These are phyloP conservation scores for Caretta caretta DNA, from an alignment of 2,113 vertebrate species.

Conservation along the genomic window DNA sequence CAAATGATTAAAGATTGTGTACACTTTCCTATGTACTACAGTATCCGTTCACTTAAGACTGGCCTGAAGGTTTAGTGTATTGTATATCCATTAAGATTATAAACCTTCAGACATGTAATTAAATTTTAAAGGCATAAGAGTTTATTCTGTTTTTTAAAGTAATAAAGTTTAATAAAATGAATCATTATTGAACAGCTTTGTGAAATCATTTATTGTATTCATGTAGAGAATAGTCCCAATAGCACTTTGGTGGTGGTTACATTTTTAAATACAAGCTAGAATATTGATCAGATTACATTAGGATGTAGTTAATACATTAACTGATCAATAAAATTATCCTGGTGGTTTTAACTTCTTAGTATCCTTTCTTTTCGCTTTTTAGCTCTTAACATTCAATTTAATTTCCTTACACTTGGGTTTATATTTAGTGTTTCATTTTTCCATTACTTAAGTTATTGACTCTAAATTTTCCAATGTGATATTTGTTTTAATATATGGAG, in stretches of 20 bases:
- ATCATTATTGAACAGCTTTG: background rate
- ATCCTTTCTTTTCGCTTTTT: background rate
- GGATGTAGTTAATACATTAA: background rate
- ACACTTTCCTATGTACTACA: background rate
- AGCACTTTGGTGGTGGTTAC: background rate
- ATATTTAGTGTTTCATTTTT: background rate
- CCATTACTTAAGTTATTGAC: background rate
- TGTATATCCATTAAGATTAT: background rate
- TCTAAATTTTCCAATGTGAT: background rate
- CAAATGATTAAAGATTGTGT: background rate
- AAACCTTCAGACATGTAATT: background rate
- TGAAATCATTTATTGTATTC: background rate
- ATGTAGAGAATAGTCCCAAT: background rate
- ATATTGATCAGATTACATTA: conserved; percentile 2
- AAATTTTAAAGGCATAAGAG: background rate
- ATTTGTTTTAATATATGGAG: background rate
- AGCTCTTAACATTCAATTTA: background rate
- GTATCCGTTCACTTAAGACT: background rate
- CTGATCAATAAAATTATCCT: background rate
- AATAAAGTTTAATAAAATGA: background rate
- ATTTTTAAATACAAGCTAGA: conserved; percentile 35
- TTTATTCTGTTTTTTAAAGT: background rate
- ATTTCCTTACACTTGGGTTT: background rate
- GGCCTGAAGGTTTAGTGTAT: background rate
- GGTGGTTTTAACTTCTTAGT: background rate